These are phyloP conservation scores for Cephus rjabovi DNA, from an alignment of 2,888 invertebrate genomes.

Conservation along the genomic window DNA sequence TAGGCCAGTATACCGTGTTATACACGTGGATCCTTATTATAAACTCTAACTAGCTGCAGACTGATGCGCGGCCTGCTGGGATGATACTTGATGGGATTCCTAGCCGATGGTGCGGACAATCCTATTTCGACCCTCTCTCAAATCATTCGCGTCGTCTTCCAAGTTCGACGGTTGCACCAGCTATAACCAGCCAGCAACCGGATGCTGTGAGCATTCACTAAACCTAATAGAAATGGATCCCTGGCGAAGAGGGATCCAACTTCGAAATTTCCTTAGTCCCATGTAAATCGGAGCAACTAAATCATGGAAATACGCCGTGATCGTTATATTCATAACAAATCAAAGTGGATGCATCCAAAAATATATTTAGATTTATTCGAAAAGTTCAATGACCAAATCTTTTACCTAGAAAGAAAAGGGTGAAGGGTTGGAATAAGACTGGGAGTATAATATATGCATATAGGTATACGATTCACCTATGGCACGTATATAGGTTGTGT, in stretches of 20 bases:
- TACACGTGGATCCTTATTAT: conserved; percentile 65
- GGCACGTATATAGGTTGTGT: not conserved
- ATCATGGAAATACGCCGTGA: not conserved
- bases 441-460: not conserved
- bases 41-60: conserved; percentile 63
- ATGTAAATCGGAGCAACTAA: conserved; percentile 6
- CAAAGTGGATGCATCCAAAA: not conserved
- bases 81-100: conserved; percentile 67
- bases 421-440: not conserved
- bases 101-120: conserved; percentile 67
- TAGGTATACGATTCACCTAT: not conserved
- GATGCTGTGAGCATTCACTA: not conserved
- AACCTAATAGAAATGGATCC: not conserved
- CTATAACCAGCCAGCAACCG: not conserved
- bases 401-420: not conserved
- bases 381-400: conserved; percentile 23
- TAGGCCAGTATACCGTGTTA: conserved; percentile 60
- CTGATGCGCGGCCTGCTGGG: conserved; percentile 39
- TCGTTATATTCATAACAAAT: not conserved
- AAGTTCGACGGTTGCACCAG: conserved; percentile 36
- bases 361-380: conserved; percentile 13
- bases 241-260: not conserved
- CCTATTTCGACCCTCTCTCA: conserved; percentile 61
- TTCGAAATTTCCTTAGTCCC: not conserved
- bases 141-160: conserved; percentile 56